Evolutionary conservation across 30 jellyfish, hydroid and myxozoan genomes (phyloP), one percentile per base, ranked within the genome.

Genomic region (Catostylus mosaicus): DNA sequence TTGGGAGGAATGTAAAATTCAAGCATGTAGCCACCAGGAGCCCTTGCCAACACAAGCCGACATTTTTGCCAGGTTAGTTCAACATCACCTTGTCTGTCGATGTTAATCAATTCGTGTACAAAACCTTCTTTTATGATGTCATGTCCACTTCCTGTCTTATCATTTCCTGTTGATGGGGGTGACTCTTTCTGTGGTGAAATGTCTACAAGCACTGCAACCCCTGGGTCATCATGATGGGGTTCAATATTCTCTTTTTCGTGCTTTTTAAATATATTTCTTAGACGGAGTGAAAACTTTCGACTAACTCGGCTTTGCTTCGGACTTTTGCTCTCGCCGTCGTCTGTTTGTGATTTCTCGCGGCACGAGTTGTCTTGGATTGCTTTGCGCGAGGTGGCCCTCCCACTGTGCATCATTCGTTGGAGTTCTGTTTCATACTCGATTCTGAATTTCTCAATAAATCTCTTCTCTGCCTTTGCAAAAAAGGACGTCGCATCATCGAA

Each of bases 21-120:
- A 22, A 92, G 95, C 98, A 92, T 92, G 70, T 75, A 82, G 19
- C 98, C 98, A 23, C 98, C 98, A 32, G 98, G 98, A 1, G 98
- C 98, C 68, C 87, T 92, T 5, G 96, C 83, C 81, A 92, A 51
- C 4, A 92, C 95, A 12, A 92, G 70, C 56, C 91, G 40, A 78
- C 98, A 85, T 73, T 86, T 85, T 60, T 92, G 96, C 98, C 98
- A 92, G 20, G 96, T 69, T 37, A 86, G 87, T 10, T 83, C 98
- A 3, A 87, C 96, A 74, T 92, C 98, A 19, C 98, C 98, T 51
- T 91, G 78, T 34, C 96, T 66, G 7, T 92, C 98, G 20, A 92
- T 92, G 79, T 92, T 92, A 45, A 88, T 80, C 75, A 92, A 59
- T 47, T 92, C 98, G 68, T 86, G 98, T n/a, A 92, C 88, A 36